A percentile compares a stretch with the other conserved stretches of the same genome.
Conservation (phyloP, 23 tunicate species). For the Ciona savignyi region DNA sequence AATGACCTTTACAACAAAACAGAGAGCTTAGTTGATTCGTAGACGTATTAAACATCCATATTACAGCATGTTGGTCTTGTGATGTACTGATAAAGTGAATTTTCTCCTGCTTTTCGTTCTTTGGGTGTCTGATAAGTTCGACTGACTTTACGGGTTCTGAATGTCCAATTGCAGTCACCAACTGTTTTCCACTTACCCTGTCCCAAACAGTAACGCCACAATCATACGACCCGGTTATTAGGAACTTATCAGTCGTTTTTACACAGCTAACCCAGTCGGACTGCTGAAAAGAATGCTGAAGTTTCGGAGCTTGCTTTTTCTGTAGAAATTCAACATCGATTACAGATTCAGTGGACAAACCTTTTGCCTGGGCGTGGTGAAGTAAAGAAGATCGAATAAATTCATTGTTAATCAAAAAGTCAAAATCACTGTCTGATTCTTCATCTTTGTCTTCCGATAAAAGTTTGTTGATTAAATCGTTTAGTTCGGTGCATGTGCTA, state of each 20-base stretch:
- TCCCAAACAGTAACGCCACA: constrained; percentile 53
- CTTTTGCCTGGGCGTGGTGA: constrained; percentile 44
- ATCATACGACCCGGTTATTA: constrained; percentile 78
- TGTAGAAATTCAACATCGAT: constrained; percentile 56
- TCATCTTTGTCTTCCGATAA: constrained; percentile 17
- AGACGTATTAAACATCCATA: constrained; percentile 38
- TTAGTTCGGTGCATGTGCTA: constrained; percentile 28
- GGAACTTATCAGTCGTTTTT: constrained; percentile 19
- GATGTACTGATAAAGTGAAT: constrained; percentile 36
- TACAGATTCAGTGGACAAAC: constrained; percentile 73
- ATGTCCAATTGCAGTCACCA: constrained; percentile 30
- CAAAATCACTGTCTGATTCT: constrained; percentile 19
- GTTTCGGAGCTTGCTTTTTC: constrained; percentile 59
- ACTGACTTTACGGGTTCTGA: constrained; percentile 81
- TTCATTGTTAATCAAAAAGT: constrained; percentile 59
- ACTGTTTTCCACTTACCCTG: constrained; percentile 17
- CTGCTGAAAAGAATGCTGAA: constrained; percentile 32
- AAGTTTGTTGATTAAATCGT: constrained; percentile 59
- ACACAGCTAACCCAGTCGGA: constrained; percentile 86
- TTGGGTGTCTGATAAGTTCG: constrained; percentile 13
- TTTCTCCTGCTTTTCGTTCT: neutral
- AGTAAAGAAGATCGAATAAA: constrained; percentile 45
- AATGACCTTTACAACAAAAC: constrained; percentile 80
- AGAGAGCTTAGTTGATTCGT: constrained; percentile 27
- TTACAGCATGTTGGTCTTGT: constrained; percentile 62